Evolutionary conservation across 2,113 vertebrate genomes (phyloP), one percentile per base, ranked within the genome.

Genomic region (Macrotis lagotis): DNA sequence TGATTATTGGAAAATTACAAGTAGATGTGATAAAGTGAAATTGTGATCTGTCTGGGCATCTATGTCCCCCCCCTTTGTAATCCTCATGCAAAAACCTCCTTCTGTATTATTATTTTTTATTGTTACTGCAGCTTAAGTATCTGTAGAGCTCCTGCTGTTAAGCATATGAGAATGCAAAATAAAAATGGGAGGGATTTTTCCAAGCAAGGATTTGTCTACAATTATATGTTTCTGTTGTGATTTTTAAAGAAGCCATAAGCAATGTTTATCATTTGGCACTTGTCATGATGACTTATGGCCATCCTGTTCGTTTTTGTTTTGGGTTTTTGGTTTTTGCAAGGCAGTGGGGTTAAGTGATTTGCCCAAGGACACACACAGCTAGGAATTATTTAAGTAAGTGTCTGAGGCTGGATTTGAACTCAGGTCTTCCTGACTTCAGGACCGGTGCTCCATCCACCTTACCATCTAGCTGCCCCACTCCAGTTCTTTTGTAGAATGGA

Each of bases 401-500:
- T n/a, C n/a, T n/a, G n/a, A n/a, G n/a, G n/a, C n/a, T n/a, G n/a
- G n/a, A n/a, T n/a, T n/a, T n/a, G n/a, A n/a, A n/a, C n/a, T n/a
- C n/a, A n/a, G n/a, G n/a, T n/a, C n/a, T n/a, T n/a, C n/a, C n/a
- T n/a, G n/a, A n/a, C n/a, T n/a, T n/a, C n/a, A n/a, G n/a, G n/a
- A n/a, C n/a, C n/a, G n/a, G n/a, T n/a, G n/a, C n/a, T n/a, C n/a
- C n/a, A n/a, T n/a, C n/a, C n/a, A n/a, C n/a, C n/a, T n/a, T n/a
- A n/a, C n/a, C n/a, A n/a, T n/a, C n/a, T n/a, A n/a, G n/a, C n/a
- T n/a, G n/a, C n/a, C n/a, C n/a, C n/a, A n/a, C n/a, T 97, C 96
- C 51, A 24, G 93, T 97, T 96, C 91, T 98, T 97, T 94, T 97
- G 93, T 98, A 97, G 96, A 89, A 89, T 97, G 94, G 51, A 97